phyloP scores from a whole-genome alignment of 2,113 vertebrate species.

The Microcebus lehilahytsara region DNA sequence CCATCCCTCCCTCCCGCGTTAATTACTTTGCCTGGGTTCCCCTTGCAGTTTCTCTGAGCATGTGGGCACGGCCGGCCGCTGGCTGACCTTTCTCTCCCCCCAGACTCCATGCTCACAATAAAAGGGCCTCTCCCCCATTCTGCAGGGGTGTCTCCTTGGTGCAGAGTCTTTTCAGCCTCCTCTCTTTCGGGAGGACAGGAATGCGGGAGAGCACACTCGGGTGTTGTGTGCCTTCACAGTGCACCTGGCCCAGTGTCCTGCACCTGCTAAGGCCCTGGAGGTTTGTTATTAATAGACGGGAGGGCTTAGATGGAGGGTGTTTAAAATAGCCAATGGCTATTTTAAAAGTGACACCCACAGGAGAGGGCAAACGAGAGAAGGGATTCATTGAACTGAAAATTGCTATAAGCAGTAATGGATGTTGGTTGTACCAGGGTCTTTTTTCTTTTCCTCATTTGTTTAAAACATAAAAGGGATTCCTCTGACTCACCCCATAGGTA shows the following conservation, averaged over 20 bases:
- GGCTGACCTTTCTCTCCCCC: constrained; percentile 64
- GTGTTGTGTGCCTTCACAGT: constrained; percentile 40
- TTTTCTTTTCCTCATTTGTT: background rate
- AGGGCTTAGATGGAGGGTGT: background rate
- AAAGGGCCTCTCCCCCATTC: background rate
- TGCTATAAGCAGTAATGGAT: background rate
- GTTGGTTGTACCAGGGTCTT: background rate
- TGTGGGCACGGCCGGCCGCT: constrained; percentile 30
- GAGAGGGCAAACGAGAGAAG: background rate
- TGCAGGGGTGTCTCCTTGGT: constrained; percentile 51
- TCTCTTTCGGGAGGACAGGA: constrained; percentile 35
- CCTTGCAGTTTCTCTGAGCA: background rate
- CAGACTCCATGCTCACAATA: constrained; percentile 45
- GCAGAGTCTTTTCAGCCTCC: constrained; percentile 54
- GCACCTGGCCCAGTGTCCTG: constrained; percentile 46
- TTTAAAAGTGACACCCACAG: constrained; percentile 34
- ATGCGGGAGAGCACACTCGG: background rate
- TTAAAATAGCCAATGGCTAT: constrained; percentile 44
- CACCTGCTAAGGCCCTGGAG: constrained; percentile 54
- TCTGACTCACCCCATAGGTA: constrained; percentile 37
- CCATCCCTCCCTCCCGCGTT: background rate
- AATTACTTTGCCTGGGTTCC: constrained; percentile 41
- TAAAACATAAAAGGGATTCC: constrained; percentile 53
- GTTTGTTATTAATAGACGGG: background rate
- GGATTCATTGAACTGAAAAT: constrained; percentile 27